Evolutionary conservation across 1,140 invertebrate species (phyloP), one percentile per base, ranked within the genome.

Genomic region (Portunus trituberculatus): DNA sequence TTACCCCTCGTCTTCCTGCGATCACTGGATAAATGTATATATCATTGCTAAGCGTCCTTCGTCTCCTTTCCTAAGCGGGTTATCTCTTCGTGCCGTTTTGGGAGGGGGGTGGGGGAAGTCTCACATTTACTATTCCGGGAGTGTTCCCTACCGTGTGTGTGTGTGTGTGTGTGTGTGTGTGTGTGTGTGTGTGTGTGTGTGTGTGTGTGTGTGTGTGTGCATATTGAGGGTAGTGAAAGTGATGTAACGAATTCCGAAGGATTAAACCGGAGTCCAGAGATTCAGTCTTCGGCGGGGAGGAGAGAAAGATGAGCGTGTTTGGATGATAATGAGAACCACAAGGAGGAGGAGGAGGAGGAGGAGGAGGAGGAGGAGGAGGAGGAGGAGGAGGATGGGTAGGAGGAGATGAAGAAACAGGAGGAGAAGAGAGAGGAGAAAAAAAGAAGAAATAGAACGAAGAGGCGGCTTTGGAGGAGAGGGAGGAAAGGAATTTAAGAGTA

Each of bases 111-210:
- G 16, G 12, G 16, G 52, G 10, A n/a, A n/a, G 52, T 59, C 16
- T 1, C 52, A 12, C 52, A 0, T 4, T 59, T 59, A 10, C 10
- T 59, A 59, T 59, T 59, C 52, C 16, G 10, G 48, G 52, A 59
- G 52, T 59, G 52, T 59, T 39, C 52, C 52, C 52, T 59, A n/a
- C 28, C 25, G 25, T 16, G 32, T 89, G 87, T 89, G 87, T 89
- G 87, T 89, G 87, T 89, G 87, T 39, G 87, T 45, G 87, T 39
- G 87, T 45, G 32, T 89, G 87, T 89, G 87, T 89, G 87, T 89
- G 87, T 89, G 87, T 89, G 87, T 89, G 87, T 89, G 87, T 89
- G 87, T 89, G 32, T 46, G 87, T 48, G 87, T 89, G 87, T 89
- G 87, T 89, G 87, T 89, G 87, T 89, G 87, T 89, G 87, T 89